Evolutionary conservation across 2,113 vertebrate species (phyloP).

Genomic region (Petrocephalus microphthalmus): DNA sequence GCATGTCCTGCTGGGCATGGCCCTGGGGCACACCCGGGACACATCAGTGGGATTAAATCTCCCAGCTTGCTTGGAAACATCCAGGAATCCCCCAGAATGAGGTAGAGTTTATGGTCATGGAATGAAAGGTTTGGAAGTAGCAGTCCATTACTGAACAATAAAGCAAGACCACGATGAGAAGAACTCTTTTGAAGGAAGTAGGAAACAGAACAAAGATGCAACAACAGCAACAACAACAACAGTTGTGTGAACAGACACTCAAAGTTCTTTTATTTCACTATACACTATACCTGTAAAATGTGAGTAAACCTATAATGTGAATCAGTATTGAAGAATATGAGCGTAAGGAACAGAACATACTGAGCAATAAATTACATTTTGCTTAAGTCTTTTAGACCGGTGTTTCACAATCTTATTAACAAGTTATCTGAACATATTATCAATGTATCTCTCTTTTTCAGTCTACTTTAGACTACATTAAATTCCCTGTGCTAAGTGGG

Average conservation of each 20-base stretch:
- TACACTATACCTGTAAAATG: neutral
- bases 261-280: neutral
- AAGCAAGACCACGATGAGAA: no score
- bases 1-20: neutral
- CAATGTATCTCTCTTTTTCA: neutral
- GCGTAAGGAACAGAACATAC: neutral
- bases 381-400: neutral
- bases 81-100: neutral
- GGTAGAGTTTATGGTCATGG: neutral
- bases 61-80: neutral
- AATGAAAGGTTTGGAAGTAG: no score
- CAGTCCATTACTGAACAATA: no score
- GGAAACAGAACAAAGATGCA: neutral
- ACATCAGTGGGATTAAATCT: neutral
- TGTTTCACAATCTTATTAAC: neutral
- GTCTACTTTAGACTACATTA: neutral
- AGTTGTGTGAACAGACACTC: neutral
- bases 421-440: neutral
- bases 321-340: neutral
- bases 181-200: neutral
- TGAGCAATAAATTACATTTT: neutral
- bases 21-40: neutral
- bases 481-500: neutral
- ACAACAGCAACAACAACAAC: neutral
- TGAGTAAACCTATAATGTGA: neutral